Base-by-base conservation (phyloP, 2,113 vertebrate species). In the Dicrurus megarhynchus region DNA sequence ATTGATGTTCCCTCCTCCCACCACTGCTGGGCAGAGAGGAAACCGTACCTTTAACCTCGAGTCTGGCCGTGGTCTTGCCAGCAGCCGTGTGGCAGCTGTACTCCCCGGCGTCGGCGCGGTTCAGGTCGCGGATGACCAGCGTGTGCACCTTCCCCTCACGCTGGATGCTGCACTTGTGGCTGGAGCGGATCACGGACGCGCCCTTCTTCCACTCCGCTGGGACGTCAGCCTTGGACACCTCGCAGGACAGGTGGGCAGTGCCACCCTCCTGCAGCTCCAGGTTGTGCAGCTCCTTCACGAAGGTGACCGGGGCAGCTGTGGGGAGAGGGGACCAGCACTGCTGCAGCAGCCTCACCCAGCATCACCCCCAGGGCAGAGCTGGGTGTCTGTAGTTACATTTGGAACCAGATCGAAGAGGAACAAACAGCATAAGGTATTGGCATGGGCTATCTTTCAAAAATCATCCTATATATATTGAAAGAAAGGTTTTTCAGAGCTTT, bases 21-120 rank as follows among this genome's bases (percentile, higher is more conserved):
- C 7, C 21, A 2, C 7, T 6, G 50, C 65, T 49, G 69, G 86
- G 49, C 13, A 18, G 61, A 56, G 60, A 52, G n/a, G 14, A 75
- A 22, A 10, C 28, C 92, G 12, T 98, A 99, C 99, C 99, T 99
- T 98, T 99, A 16, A 99, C 98, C 28, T 97, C 98, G 26, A 99
- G 90, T 2, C 67, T 97, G 63, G 98, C 98, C 10, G 97, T 96
- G 83, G 97, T 98, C 87, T 97, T 98, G 92, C 94, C 98, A 39
- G 97, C 97, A 18, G 97, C 98, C 5, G 97, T 83, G 20, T 98
- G 97, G 35, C 99, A 99, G 87, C 95, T 98, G n/a, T 99, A 99
- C 37, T 99, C 98, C 16, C 98, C 99, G 4, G 97, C 64, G 44
- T 99, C 99, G 3, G 95, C 98, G 11, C 24, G 37, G 30, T 44